phyloP scores from a whole-genome alignment of 2,113 vertebrate species.

The Mastomys natalensis region DNA sequence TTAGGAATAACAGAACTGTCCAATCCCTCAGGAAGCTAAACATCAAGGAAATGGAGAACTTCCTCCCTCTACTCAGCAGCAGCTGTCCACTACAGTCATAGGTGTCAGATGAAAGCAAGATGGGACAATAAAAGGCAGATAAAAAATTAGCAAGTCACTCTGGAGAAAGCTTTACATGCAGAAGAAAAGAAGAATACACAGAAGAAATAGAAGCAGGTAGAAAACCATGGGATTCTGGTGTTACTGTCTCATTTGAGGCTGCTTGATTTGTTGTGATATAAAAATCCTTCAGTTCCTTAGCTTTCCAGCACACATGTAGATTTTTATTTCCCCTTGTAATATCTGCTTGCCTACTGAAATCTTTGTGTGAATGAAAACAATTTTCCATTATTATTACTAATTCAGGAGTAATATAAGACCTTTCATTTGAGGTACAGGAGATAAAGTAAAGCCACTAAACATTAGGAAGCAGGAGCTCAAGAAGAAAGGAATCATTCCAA shows the following conservation, averaged over 20 bases:
- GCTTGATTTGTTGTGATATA: neutral
- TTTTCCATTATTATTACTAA: neutral
- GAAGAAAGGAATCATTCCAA: neutral
- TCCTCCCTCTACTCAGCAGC: neutral
- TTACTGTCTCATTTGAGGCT: neutral
- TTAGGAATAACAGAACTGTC: neutral
- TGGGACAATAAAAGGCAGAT: neutral
- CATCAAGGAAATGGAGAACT: neutral
- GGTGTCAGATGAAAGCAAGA: neutral
- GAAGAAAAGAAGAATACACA: neutral
- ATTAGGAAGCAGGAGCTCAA: neutral
- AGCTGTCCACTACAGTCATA: neutral
- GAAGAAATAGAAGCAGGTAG: neutral
- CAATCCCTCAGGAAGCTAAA: neutral
- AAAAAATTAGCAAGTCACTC: neutral
- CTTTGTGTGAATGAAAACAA: neutral
- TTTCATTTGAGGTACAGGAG: neutral
- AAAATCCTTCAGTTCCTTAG: neutral
- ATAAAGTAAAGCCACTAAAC: neutral
- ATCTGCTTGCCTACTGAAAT: neutral
- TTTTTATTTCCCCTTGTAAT: neutral
- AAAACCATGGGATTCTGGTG: fast-evolving
- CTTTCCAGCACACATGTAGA: neutral
- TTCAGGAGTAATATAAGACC: neutral
- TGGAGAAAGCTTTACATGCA: neutral